Percentiles rank a stretch among this genome's conserved stretches.
These are phyloP conservation scores for Planococcus citri DNA, from an alignment of 1,140 invertebrate species.

Conservation along the genomic window DNA sequence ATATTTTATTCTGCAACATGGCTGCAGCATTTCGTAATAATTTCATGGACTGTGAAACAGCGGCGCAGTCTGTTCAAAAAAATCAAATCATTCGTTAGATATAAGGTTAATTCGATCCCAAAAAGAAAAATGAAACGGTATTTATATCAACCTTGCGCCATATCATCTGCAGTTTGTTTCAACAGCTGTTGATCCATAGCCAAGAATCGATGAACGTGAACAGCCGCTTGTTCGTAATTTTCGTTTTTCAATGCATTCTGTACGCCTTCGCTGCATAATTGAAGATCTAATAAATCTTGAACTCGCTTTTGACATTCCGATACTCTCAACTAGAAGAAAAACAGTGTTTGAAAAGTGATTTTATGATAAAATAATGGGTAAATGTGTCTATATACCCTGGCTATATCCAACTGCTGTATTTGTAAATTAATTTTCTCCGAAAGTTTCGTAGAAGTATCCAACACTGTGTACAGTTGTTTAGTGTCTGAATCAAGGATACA, in stretches of 20 bases:
- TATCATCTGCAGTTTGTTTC: slow-evolving; percentile 60
- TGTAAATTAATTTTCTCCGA: slow-evolving; percentile 11
- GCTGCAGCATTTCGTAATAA: slow-evolving; percentile 75
- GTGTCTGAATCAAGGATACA: background rate
- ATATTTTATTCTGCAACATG: slow-evolving; percentile 59
- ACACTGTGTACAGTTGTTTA: background rate
- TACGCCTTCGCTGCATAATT: slow-evolving; percentile 90
- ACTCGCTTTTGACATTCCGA: slow-evolving; percentile 89
- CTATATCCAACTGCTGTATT: slow-evolving; percentile 9
- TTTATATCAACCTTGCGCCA: slow-evolving; percentile 41
- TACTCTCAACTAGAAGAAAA: slow-evolving; percentile 58
- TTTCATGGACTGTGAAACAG: slow-evolving; percentile 60
- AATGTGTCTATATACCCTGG: background rate
- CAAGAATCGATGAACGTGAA: slow-evolving; percentile 87
- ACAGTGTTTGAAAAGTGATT: background rate
- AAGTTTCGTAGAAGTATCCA: background rate
- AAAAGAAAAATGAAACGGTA: slow-evolving; percentile 27
- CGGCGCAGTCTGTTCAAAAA: slow-evolving; percentile 47
- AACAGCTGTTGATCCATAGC: slow-evolving; percentile 87
- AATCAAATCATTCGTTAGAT: slow-evolving; percentile 37
- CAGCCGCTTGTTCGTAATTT: slow-evolving; percentile 85
- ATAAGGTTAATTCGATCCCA: too few relatives aligned
- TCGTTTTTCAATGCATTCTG: slow-evolving; percentile 81
- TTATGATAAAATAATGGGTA: background rate
- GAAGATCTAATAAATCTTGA: slow-evolving; percentile 89